Evolutionary conservation across 1,140 invertebrate genomes (phyloP), one percentile per base, ranked within the genome.

Genomic region (Halesus radiatus): DNA sequence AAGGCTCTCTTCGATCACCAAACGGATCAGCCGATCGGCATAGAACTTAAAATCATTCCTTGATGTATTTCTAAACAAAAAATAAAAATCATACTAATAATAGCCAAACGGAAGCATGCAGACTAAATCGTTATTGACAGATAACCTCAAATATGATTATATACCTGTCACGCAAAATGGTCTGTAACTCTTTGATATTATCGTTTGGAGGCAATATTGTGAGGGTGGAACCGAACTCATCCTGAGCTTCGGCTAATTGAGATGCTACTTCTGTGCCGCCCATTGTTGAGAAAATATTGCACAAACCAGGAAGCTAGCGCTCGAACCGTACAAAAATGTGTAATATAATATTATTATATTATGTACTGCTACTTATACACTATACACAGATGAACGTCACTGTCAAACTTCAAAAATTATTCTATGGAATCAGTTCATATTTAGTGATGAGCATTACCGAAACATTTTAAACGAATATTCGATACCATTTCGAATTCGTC

Each of bases 1-100:
- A 45, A 99, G 90, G 83, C 98, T 98, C 90, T 99, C 98, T 90
- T 99, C 98, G 82, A 99, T 98, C 4, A 99, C 97, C 68, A 99
- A 89, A 23, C 97, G 92, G 85, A 99, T 98, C 86, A 98, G 86
- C 52, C 98, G 93, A 90, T 99, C 98, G 8, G 98, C 98, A 89
- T 97, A 99, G 88, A 99, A 99, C 87, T 99, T 99, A 88, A 99
- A 99, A 88, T 99, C 98, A 90, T 95, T 98, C 84, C 98, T 92
- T 10, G 93, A 91, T 32, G 98, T 99, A 82, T 96, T 95, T 88
- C 97, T 98, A 87, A 82, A n/a, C 0, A 26, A 52, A 52, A 53
- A 26, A 54, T 16, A 50, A 23, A 52, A 54, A 26, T 16, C 15
- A 37, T 26, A 26, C 10, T 32, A 66, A n/a, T 29, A 72, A 72